Evolutionary conservation across 2,113 vertebrate species (phyloP).

Genomic region (Tursiops truncatus): DNA sequence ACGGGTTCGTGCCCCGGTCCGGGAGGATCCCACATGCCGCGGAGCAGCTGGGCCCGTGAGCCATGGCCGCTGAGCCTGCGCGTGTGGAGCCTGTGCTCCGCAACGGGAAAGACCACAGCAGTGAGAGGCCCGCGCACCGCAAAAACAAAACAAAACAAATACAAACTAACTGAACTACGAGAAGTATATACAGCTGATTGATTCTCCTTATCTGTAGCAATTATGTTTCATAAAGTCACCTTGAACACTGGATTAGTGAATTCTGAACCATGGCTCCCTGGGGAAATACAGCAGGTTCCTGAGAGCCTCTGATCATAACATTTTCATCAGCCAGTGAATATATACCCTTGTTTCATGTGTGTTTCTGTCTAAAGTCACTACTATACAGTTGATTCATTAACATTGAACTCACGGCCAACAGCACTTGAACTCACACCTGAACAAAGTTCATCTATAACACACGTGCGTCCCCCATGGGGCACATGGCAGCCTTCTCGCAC

Average conservation of each 20-base stretch:
- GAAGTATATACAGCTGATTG: neutral
- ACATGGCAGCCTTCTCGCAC: rapidly evolving
- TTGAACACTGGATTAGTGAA: neutral
- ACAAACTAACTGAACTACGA: neutral
- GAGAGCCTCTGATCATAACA: neutral
- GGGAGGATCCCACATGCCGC: no score
- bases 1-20: no score
- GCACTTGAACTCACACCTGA: neutral
- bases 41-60: no score
- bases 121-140: no score
- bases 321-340: neutral
- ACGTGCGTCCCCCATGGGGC: rapidly evolving
- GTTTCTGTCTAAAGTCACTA: neutral
- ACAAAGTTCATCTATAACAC: no score
- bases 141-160: neutral
- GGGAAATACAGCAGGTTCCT: neutral
- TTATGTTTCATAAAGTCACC: neutral
- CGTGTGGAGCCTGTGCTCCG: no score
- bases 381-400: neutral
- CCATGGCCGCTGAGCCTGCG: no score
- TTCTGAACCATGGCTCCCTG: neutral
- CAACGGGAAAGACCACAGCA: no score
- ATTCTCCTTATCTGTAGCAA: neutral
- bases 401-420: neutral
- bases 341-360: neutral